phyloP scores from a whole-genome alignment of 1,140 invertebrate species.

The Nixonia krombeini region DNA sequence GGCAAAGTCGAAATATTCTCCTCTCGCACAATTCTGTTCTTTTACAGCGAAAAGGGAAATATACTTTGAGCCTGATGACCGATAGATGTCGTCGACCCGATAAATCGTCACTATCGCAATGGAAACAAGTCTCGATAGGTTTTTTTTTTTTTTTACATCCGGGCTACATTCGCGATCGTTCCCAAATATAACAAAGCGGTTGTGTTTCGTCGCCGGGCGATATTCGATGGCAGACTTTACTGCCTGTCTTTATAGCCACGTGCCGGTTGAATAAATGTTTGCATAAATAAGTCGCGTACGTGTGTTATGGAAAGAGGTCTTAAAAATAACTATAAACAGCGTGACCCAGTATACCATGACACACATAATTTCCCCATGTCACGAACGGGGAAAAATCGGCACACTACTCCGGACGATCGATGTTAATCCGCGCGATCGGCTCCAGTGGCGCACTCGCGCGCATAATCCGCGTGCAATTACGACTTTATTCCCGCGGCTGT shows the following conservation, averaged over 20 bases:
- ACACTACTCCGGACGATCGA: slow-evolving; percentile 13
- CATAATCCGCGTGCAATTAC: too few relatives aligned
- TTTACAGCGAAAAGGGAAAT: too few relatives aligned
- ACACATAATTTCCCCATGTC: slow-evolving; percentile 13
- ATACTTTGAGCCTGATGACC: too few relatives aligned
- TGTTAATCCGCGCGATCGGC: slow-evolving; percentile 13
- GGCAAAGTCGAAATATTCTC: too few relatives aligned
- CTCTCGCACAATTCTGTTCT: too few relatives aligned
- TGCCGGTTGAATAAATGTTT: slow-evolving; percentile 11
- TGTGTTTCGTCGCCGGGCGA: neutral
- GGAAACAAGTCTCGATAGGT: too few relatives aligned
- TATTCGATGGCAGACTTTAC: neutral
- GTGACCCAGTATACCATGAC: slow-evolving; percentile 22
- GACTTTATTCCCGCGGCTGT: too few relatives aligned
- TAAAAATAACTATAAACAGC: slow-evolving; percentile 18
- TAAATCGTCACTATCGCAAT: too few relatives aligned
- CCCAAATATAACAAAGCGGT: neutral
- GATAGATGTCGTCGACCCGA: too few relatives aligned
- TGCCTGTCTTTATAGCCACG: neutral
- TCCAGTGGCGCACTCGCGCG: too few relatives aligned
- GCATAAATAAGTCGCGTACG: slow-evolving; percentile 6
- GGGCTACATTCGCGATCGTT: neutral
- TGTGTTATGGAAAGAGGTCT: neutral
- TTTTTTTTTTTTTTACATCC: too few relatives aligned
- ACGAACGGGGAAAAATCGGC: slow-evolving; percentile 10